Evolutionary conservation across 53 echinoderm and acorn worm species (phyloP), one percentile per base, ranked within the genome.

Genomic region (Crossaster papposus): DNA sequence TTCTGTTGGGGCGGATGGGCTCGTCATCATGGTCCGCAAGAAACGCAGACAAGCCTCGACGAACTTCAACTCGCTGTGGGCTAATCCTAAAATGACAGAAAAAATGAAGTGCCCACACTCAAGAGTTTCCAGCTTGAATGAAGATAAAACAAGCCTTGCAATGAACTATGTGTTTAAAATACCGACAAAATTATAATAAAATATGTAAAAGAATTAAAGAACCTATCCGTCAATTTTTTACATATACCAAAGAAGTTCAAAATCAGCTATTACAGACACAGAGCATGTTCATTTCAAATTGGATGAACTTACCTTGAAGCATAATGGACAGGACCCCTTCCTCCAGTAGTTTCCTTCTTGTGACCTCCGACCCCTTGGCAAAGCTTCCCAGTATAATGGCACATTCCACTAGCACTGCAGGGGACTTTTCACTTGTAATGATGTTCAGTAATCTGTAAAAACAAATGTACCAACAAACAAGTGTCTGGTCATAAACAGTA

Each of bases 41-140:
- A 96, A 99, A 73, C 96, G 89, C 15, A 99, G 91, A 85, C 94
- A 99, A 17, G 99, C 96, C 33, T 99, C 96, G 80, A 96, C 94
- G 86, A 96, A 95, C 86, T 79, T 84, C 63, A 96, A 79, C 64
- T 99, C 92, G 32, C 68, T 51, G 72, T 94, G 91, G 15, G 89
- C 96, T 63, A 99, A 93, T 79, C 99, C 99, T 99, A 73, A 15
- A 30, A 32, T 2, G 13, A 83, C n/a, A 11, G 54, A 11, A 68
- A 23, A 78, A 50, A n/a, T n/a, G n/a, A n/a, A 77, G 2, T 37
- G 55, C 30, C 64, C 24, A 37, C 23, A 9, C 44, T 44, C 6
- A 44, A 0, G 44, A 44, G 44, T 44, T 44, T 44, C 44, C 44
- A 1, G 9, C 44, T 44, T 44, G 44, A 44, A 5, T 44, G 9